Evolutionary conservation across 2,888 invertebrate species (phyloP), one percentile per base, ranked within the genome.

Genomic region (Lithophane socia): DNA sequence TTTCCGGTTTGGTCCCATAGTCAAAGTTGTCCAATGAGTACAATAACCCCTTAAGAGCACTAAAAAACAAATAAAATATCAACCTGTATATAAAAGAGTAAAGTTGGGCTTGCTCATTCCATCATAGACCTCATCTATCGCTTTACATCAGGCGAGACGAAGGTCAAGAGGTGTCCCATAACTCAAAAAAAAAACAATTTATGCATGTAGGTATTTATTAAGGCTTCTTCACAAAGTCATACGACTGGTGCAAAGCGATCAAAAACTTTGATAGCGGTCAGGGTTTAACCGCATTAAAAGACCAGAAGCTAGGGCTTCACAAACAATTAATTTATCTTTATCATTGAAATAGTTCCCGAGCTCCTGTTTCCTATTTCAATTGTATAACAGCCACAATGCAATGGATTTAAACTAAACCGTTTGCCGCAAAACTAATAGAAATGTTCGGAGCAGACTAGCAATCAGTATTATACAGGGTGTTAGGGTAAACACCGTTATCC

Each of bases 391-490:
- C 42, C 61, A 74, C 74, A 73, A 61, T 49, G 52, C 73, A 44
- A 3, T 44, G 80, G 63, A 67, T 84, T 84, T 66, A 58, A 58
- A 60, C 61, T 60, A 80, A 84, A 67, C 42, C 18, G 52, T 52
- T 69, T 37, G 0, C 81, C 61, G 80, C 81, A 66, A 73, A 61
- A 73, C 73, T 79, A 84, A 82, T 79, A 73, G 69, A 69, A 82
- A 54, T 54, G 84, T 47, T 84, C 24, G 21, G 12, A 79, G 10
- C 65, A 56, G 73, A 66, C 24, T 61, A 58, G 24, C 69, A 70
- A 70, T 73, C 60, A 42, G 54, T 79, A 70, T 58, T 29, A 29
- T 29, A 29, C 29, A 29, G 29, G 1, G 29, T 29, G 29, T n/a
- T n/a, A n/a, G n/a, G n/a, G n/a, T n/a, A n/a, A n/a, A n/a, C n/a